These are phyloP conservation scores for Discoglossus pictus DNA, from an alignment of 2,797 vertebrate species.

Conservation along the genomic window DNA sequence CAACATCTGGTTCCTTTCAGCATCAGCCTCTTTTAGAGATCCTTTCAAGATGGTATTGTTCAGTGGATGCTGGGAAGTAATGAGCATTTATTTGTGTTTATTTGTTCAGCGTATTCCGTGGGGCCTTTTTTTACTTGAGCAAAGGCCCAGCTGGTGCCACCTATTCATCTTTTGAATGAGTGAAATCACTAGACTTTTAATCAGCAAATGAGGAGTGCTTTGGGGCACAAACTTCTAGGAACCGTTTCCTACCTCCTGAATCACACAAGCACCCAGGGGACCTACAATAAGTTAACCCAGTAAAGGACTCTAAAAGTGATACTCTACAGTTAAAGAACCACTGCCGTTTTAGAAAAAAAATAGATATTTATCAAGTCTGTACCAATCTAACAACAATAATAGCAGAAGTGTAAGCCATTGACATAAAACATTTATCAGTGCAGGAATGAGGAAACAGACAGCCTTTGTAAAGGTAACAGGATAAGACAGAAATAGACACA, in stretches of 20 bases:
- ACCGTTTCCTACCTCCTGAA: neutral
- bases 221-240: conserved; percentile 23
- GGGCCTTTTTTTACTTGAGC: conserved; percentile 41
- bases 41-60: conserved; percentile 43
- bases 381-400: too few species aligned
- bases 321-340: too few species aligned
- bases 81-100: conserved; percentile 52
- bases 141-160: conserved; percentile 42
- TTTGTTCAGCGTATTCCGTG: conserved; percentile 38
- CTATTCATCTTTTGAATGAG: conserved; percentile 27
- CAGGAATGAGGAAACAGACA: too few species aligned
- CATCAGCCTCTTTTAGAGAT: conserved; percentile 35
- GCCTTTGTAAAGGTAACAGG: too few species aligned
- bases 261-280: conserved; percentile 8
- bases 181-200: conserved; percentile 40
- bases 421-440: too few species aligned
- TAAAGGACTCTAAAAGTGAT: too few species aligned
- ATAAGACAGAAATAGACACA: too few species aligned
- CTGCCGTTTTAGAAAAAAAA: too few species aligned
- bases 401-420: too few species aligned
- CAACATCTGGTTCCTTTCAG: conserved; percentile 47
- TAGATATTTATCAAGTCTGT: too few species aligned
- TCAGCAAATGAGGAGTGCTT: conserved; percentile 19
- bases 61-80: conserved; percentile 37
- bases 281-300: neutral